Evolutionary conservation across 1,140 invertebrate genomes (phyloP), one percentile per base, ranked within the genome.

Genomic region (Bombus waltoni): DNA sequence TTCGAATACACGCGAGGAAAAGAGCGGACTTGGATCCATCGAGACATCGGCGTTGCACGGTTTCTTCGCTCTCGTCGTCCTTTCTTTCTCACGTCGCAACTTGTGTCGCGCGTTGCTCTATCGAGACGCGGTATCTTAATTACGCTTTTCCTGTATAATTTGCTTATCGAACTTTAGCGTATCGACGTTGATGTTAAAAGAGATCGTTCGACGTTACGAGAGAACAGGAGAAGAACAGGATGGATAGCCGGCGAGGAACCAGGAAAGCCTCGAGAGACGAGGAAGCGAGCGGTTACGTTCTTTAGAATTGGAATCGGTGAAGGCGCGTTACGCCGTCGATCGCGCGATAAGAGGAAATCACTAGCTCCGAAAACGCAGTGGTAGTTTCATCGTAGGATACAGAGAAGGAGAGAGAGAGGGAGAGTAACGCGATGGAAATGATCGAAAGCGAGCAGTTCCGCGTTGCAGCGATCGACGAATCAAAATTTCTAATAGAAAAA

Each of bases 231-330:
- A 22, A n/a, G 59, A n/a, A n/a, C 59, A 62, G 59, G 91, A 93
- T 92, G 85, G 92, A 86, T 92, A 91, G 94, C 90, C 91, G 89
- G 93, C 93, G 93, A 94, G 93, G 93, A 94, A 94, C 93, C 92
- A 93, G 89, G 92, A 94, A 93, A 94, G 92, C 93, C 92, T 91
- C 89, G 89, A 89, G 91, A 90, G 91, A 93, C 89, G 92, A 87
- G 89, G 89, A 90, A 90, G 88, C 89, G 77, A 42, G 74, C 84
- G 68, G 40, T 68, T 47, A 35, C 38, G 53, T 87, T 87, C 78
- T 40, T 89, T 74, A 71, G 87, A 87, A 87, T 78, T 84, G 44
- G 75, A 81, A 81, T 81, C 28, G 78, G 88, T 74, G 88, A 89
- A 87, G 81, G 81, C 85, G 76, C 71, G 86, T 78, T 86, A 81